Percentiles rank a stretch among this genome's conserved stretches.
Evolutionary conservation across 2,888 invertebrate genomes (phyloP).

Genomic region (Eumacrocentrus americanus): DNA sequence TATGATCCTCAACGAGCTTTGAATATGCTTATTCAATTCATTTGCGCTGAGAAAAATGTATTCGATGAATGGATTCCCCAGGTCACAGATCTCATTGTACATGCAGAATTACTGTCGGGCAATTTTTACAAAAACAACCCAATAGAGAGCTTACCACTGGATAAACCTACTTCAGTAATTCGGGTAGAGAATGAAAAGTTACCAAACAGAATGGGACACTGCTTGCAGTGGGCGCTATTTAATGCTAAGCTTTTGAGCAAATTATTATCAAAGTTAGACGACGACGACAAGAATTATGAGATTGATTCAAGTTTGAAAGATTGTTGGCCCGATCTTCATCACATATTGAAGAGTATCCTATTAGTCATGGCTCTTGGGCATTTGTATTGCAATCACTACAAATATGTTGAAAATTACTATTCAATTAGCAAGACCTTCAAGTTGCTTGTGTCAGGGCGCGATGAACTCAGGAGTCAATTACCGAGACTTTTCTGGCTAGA

Average conservation of each 20-base stretch:
- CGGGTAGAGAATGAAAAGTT: constrained; percentile 40
- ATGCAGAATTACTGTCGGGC: constrained; percentile 54
- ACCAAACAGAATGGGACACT: constrained; percentile 47
- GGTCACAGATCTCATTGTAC: constrained; percentile 47
- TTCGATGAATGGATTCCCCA: constrained; percentile 46
- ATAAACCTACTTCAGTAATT: constrained; percentile 37
- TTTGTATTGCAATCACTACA: constrained; percentile 59
- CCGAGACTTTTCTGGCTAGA: constrained; percentile 31
- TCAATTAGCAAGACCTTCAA: constrained; percentile 26
- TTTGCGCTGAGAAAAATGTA: constrained; percentile 36
- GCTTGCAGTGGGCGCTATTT: constrained; percentile 54
- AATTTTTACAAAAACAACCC: constrained; percentile 47
- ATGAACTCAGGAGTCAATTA: constrained; percentile 25
- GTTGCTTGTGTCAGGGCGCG: constrained; percentile 28
- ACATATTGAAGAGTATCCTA: constrained; percentile 35
- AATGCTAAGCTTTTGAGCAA: constrained; percentile 49
- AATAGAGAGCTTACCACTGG: constrained; percentile 39
- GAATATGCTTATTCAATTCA: constrained; percentile 44
- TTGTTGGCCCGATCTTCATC: constrained; percentile 28
- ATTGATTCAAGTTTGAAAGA: constrained; percentile 34
- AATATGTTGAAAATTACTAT: constrained; percentile 45
- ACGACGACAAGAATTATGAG: constrained; percentile 45
- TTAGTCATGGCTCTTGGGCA: constrained; percentile 49
- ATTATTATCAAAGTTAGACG: constrained; percentile 36
- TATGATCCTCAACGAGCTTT: constrained; percentile 39